Base-by-base conservation (phyloP, 2,888 invertebrate genomes). In the Drosophila ochracea region DNA sequence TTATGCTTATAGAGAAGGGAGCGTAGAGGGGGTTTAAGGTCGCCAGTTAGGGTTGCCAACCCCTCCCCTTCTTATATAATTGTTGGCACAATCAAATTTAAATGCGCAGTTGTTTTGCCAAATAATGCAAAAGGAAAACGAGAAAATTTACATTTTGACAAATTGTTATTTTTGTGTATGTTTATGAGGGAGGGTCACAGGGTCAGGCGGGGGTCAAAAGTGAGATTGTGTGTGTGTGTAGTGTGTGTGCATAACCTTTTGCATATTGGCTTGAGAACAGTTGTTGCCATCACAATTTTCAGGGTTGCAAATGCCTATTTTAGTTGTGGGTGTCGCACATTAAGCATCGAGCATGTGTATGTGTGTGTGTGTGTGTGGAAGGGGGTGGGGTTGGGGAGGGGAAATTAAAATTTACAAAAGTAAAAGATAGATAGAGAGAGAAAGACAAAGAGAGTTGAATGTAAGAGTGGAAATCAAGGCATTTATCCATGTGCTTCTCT, bases 91-190 rank as follows among this genome's bases (percentile, higher is more conserved):
- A 84, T 88, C 69, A 72, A 70, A 82, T 84, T 85, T 82, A 85
- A 84, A 90, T 82, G 83, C 83, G 80, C 74, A 80, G 80, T 80
- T 74, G 50, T 78, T 66, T 78, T 66, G 72, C 63, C 54, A 68
- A 57, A 62, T 16, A 35, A 55, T 19, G 25, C 10, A 13, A 35
- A 55, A 19, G 55, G 11, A 16, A 55, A 70, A 79, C 33, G 43
- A 47, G 37, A 52, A 61, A 91, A 87, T 91, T 87, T 87, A 91
- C 91, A 87, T 87, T 86, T 72, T 87, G 87, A 87, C 87, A 87
- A 87, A 87, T 87, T 87, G 83, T 77, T 80, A 68, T 77, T 84
- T 69, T 76, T 67, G 60, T 67, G 47, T 28, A 50, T 39, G 35
- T 55, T 37, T 28, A 37, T 53, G 60, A 70, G 59, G 61, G 58